Evolutionary conservation across 2,113 vertebrate genomes (phyloP).

Genomic region (Anolis carolinensis): DNA sequence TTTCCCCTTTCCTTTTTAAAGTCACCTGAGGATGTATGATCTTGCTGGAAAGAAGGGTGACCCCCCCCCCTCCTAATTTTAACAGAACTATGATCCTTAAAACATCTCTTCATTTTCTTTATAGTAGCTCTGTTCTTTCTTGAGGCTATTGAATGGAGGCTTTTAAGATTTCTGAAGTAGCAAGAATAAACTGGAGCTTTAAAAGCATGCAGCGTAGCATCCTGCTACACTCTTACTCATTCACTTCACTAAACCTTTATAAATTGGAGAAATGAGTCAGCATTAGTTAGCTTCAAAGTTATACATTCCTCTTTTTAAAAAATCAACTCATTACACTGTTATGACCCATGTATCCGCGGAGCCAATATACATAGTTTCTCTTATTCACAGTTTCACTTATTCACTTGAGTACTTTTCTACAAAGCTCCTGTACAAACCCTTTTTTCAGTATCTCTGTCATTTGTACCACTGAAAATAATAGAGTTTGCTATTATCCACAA

Average conservation of each 20-base stretch:
- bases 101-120: constrained; percentile 37
- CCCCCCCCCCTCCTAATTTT: constrained; percentile 40
- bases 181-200: constrained; percentile 53
- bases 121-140: constrained; percentile 50
- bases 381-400: no score
- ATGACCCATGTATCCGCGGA: neutral
- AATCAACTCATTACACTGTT: neutral
- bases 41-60: constrained; percentile 41
- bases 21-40: constrained; percentile 38
- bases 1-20: constrained; percentile 44
- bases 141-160: constrained; percentile 67
- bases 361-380: no score
- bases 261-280: constrained; percentile 36
- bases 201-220: constrained; percentile 52
- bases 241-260: constrained; percentile 64
- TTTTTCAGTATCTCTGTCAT: no score
- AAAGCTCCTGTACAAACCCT: no score
- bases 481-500: no score
- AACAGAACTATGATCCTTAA: constrained; percentile 45
- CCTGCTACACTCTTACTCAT: constrained; percentile 28
- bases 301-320: neutral
- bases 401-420: no score
- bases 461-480: no score
- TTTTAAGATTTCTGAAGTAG: constrained; percentile 71
- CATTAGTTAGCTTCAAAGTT: constrained; percentile 41